Base-by-base conservation (phyloP, 2,797 vertebrate species). In the Chrysolophus pictus region DNA sequence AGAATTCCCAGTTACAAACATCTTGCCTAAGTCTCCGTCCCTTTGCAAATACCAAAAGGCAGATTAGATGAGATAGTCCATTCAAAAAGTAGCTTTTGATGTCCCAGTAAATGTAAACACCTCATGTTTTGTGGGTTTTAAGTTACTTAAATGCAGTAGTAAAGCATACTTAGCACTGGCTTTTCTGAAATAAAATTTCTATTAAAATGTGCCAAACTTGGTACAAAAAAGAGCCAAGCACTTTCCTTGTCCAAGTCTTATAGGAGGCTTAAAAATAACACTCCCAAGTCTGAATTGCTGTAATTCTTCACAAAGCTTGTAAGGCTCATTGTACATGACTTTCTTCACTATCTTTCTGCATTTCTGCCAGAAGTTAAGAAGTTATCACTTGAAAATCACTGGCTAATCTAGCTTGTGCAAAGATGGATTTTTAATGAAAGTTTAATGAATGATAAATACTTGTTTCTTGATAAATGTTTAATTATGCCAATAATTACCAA, bases 401-500 rank as follows among this genome's bases (percentile, higher is more conserved):
- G 96, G 97, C 96, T 98, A 97, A 98, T 97, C 97, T 97, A 97
- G 97, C 97, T 96, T 97, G 89, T 92, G 94, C 96, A 94, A 96
- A 97, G 96, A 98, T 98, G 97, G 97, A 97, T 98, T 98, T 98
- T 98, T 98, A 98, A 98, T 98, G 97, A 98, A 98, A 98, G 96
- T 98, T 98, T 98, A 98, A 98, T 98, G 98, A 98, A 98, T 98
- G 97, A 98, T 98, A 98, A 98, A 98, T 98, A 98, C 98, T 98
- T 94, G 88, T 97, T 98, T 98, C 98, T 98, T 98, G 98, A 98
- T 98, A 98, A 98, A 98, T 98, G 98, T 98, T 98, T 98, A 98
- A 98, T 98, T 98, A 98, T 98, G 98, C 98, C 98, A 98, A 98
- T 98, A 98, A 98, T 98, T 98, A 98, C 98, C 97, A 98, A 98